phyloP scores from a whole-genome alignment of 2,797 vertebrate genomes.

The Mormyrops boulengeri region DNA sequence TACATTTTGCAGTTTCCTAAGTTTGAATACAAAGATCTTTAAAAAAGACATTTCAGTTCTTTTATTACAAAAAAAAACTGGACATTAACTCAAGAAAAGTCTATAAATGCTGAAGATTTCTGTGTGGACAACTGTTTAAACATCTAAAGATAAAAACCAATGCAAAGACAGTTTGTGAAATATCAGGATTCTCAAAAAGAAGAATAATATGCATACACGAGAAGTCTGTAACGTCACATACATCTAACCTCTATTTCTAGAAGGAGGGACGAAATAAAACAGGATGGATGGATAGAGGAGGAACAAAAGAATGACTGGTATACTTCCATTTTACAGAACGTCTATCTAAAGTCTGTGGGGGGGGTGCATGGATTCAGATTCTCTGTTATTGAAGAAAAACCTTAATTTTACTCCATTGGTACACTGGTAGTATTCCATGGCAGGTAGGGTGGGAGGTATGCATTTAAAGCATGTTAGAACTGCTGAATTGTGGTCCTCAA shows the following conservation, averaged over 20 bases:
- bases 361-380: neutral
- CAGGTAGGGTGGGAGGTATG: neutral
- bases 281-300: neutral
- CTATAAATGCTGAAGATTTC: neutral
- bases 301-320: neutral
- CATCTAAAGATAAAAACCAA: neutral
- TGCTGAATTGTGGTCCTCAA: neutral
- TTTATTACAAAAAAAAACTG: constrained; percentile 11
- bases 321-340: neutral
- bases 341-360: neutral
- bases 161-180: neutral
- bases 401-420: neutral
- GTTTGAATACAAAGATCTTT: neutral
- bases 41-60: constrained; percentile 1
- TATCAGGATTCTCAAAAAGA: neutral
- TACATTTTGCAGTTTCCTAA: neutral
- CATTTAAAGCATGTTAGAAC: neutral
- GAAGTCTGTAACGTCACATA: neutral
- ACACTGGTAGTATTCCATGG: neutral
- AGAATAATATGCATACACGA: neutral
- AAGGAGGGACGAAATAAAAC: neutral
- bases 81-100: constrained; percentile 13
- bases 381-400: neutral
- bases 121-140: neutral
- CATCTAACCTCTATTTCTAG: constrained; percentile 4